Evolutionary conservation across 2,113 vertebrate species (phyloP), one percentile per base, ranked within the genome.

Genomic region (Plestiodon gilberti): DNA sequence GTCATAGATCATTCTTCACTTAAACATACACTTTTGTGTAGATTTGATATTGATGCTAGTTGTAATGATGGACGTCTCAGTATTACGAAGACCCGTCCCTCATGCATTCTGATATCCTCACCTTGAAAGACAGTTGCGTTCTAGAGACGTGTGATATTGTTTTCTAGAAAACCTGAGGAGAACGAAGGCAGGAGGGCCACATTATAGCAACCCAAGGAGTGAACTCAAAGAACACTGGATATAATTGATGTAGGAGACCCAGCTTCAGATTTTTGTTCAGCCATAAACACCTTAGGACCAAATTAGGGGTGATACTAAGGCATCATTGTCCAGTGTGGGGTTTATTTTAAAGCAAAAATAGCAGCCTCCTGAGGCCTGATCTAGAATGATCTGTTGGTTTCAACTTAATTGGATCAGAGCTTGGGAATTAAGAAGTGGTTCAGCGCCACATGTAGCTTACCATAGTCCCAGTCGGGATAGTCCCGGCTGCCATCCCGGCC

Each of bases 321-420:
- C 43, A 48, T 48, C 43, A 48, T 48, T 48, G 43, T 48, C 43
- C 43, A 48, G 43, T 48, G n/a, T 48, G 43, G 43, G 8, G 43
- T 48, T 48, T 48, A 48, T 48, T 48, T 48, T 48, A 48, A 48
- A 48, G 43, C 43, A 48, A 48, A 48, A 48, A 48, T 48, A 8
- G 43, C 43, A 48, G 43, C 43, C 43, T 48, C 43, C 8, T 48
- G 43, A 48, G 43, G 8, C 43, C 43, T 48, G 43, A 48, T 48
- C 43, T 48, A 48, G 43, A 48, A 48, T 48, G 87, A 84, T 86
- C 59, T 89, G 22, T 33, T 78, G 28, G 81, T 93, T 91, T 86
- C 81, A 84, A 75, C 17, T 14, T 94, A 81, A 52, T 62, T 94
- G 93, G 84, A 93, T 93, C 74, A 89, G 85, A 89, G 89, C 65